Percentiles rank a stretch among this genome's conserved stretches.
These are phyloP conservation scores for Boulengeromyrus knoepffleri DNA, from an alignment of 2,113 vertebrate genomes.

Conservation along the genomic window DNA sequence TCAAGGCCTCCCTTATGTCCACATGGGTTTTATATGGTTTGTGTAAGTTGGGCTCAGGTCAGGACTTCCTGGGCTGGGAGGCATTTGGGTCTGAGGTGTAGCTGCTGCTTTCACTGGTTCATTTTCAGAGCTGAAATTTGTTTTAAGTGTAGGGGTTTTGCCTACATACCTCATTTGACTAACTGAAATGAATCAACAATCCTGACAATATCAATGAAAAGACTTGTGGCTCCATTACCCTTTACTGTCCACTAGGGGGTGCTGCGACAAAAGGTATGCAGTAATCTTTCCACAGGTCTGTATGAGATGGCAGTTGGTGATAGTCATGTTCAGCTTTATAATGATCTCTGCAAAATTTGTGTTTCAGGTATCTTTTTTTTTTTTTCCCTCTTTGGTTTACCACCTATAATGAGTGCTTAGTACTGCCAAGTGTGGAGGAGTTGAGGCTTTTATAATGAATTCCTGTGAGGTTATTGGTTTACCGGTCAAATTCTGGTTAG, in stretches of 20 bases:
- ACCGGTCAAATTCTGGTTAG: neutral
- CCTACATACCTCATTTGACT: neutral
- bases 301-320: neutral
- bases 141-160: neutral
- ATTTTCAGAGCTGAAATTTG: neutral
- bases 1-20: neutral
- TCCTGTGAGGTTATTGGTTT: neutral
- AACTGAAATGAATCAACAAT: neutral
- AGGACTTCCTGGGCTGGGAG: neutral
- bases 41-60: neutral
- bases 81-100: neutral
- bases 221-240: neutral
- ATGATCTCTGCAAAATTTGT: neutral
- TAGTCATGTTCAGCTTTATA: neutral
- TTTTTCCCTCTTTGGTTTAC: neutral
- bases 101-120: neutral
- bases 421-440: neutral
- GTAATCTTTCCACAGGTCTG: neutral
- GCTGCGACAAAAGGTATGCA: neutral
- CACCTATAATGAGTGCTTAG: neutral
- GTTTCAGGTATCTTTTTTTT: neutral
- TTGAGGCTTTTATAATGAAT: neutral
- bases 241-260: neutral
- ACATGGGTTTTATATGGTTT: neutral
- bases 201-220: neutral